Percentiles rank a stretch among this genome's conserved stretches.
Conservation (phyloP, 2,113 vertebrate species). For the Cettia cetti region DNA sequence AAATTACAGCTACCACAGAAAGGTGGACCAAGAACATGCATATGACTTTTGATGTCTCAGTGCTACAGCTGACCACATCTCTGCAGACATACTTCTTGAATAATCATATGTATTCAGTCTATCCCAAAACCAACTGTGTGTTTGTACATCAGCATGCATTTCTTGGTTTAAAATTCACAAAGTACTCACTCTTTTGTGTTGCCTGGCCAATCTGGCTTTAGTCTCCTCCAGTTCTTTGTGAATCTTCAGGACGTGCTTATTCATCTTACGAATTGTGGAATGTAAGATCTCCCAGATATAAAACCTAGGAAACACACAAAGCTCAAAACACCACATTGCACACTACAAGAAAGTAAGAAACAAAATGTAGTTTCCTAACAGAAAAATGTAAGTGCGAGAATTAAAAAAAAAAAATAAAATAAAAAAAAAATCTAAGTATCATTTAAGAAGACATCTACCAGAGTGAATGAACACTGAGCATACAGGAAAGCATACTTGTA, state of each 20-base stretch:
- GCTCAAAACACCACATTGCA: background rate
- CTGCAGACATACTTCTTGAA: background rate
- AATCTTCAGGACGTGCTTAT: slow-evolving; percentile 97
- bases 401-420: background rate
- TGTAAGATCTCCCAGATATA: slow-evolving; percentile 97
- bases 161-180: background rate
- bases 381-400: background rate
- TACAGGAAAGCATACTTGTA: background rate
- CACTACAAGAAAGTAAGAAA: background rate
- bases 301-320: slow-evolving; percentile 74
- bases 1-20: background rate
- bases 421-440: background rate
- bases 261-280: slow-evolving; percentile 98
- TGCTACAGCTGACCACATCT: background rate
- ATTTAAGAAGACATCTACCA: background rate
- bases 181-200: slow-evolving; percentile 82
- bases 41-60: background rate
- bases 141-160: background rate
- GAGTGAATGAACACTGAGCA: background rate
- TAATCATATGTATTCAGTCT: background rate
- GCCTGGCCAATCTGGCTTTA: slow-evolving; percentile 93
- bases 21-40: background rate
- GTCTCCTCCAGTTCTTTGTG: slow-evolving; percentile 94
- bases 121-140: background rate
- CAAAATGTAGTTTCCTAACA: background rate